A percentile compares a stretch with the other conserved stretches of the same genome.
phyloP scores from a whole-genome alignment of 2,888 invertebrate genomes.

The Brenthis ino region DNA sequence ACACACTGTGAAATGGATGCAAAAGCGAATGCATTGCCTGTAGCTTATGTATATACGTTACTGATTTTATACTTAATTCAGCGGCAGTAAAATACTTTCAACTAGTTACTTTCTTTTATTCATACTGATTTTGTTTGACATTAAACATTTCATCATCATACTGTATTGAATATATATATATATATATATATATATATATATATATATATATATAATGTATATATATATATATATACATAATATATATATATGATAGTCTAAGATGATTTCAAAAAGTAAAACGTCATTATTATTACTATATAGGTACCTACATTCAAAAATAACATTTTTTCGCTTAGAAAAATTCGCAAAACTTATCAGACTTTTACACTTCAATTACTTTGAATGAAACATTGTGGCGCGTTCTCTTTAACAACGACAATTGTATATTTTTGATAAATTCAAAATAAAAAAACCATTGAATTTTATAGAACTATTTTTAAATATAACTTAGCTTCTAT shows the following conservation, averaged over 20 bases:
- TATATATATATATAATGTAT: no score
- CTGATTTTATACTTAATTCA: constrained; percentile 21
- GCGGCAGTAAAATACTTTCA: background rate
- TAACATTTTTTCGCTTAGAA: no score
- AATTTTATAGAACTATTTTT: no score
- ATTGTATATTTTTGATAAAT: background rate
- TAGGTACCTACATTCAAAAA: no score
- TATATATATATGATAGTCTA: no score
- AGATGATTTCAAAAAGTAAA: no score
- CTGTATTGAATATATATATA: background rate
- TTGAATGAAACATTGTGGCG: constrained; percentile 30
- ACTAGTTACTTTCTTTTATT: background rate
- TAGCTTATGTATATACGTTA: constrained; percentile 15
- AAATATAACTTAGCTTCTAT: no score
- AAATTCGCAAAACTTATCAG: constrained; percentile 35
- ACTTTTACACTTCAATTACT: constrained; percentile 53
- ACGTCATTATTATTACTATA: no score
- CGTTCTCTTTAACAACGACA: constrained; percentile 3
- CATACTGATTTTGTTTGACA: no score
- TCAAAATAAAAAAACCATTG: no score
- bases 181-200: no score
- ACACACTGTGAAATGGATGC: constrained; percentile 38
- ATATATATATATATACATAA: no score
- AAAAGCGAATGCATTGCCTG: constrained; percentile 21
- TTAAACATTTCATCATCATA: background rate